Percentiles rank a stretch among this genome's conserved stretches.
phyloP scores from a whole-genome alignment of 2,113 vertebrate species.

The Sapayoa aenigma region DNA sequence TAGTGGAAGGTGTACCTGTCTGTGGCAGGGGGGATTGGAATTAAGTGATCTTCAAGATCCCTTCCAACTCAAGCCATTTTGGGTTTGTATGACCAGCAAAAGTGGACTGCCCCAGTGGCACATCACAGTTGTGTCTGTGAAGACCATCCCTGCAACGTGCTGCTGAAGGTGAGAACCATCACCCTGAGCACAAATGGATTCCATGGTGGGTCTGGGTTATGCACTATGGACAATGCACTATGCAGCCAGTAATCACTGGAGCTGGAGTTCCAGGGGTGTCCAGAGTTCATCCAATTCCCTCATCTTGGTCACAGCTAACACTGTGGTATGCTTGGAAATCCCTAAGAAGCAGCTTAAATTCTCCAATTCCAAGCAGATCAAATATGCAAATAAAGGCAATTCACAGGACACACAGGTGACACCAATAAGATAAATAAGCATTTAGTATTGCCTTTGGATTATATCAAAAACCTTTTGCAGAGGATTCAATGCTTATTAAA shows the following conservation, averaged over 20 bases:
- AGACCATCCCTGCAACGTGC: neutral
- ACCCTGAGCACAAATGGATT: accelerated
- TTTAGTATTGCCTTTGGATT: neutral
- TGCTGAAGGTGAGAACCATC: neutral
- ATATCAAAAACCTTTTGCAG: neutral
- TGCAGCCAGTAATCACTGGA: neutral
- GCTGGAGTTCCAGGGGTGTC: neutral
- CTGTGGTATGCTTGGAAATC: neutral
- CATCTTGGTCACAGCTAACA: neutral
- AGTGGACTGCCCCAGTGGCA: neutral
- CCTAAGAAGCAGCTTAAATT: neutral
- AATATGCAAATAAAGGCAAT: neutral
- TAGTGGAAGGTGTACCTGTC: accelerated
- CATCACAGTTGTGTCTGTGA: neutral
- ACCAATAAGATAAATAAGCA: neutral
- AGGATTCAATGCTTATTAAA: neutral
- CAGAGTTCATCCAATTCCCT: neutral
- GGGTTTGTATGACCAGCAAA: neutral
- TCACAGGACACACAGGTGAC: neutral
- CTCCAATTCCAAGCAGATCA: neutral
- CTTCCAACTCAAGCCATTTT: neutral
- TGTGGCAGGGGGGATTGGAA: neutral
- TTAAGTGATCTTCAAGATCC: neutral
- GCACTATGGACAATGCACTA: neutral
- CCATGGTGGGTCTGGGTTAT: neutral